Evolutionary conservation across 1,140 invertebrate species (phyloP), one percentile per base, ranked within the genome.

Genomic region (Drosophila prosaltans): DNA sequence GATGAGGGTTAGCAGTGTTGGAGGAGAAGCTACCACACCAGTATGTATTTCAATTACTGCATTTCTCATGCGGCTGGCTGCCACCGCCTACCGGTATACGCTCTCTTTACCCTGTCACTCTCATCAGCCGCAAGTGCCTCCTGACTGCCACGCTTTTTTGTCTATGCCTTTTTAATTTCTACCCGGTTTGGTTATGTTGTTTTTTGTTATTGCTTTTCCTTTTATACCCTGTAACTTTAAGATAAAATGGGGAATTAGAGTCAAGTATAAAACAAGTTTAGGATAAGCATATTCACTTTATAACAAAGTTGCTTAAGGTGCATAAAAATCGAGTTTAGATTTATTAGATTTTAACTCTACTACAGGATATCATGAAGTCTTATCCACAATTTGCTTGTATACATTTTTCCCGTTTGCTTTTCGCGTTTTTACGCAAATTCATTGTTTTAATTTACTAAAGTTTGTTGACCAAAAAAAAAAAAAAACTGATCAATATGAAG

Each of bases 381-480:
- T 36, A 3, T 36, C 6, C 32, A 36, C 32, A 3, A 36, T 36
- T 36, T 36, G 4, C 32, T 36, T 36, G 32, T 5, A 36, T 36
- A 36, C 6, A 36, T 75, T 73, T 64, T 80, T 76, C 69, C 69
- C 66, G 62, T 78, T 61, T 45, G 61, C 43, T 30, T 24, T 36
- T 63, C 68, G 77, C 73, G 77, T 66, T 89, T 89, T 88, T 89
- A 83, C 80, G 83, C 84, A 88, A 88, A 89, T 88, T 88, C 80
- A 88, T 88, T 88, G 83, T 89, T 88, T 88, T 89, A 89, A 89
- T 88, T 88, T 88, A 88, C 84, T 80, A 77, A 88, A 88, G 83
- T 88, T 83, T 83, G 84, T 89, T 88, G 83, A 88, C 84, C 83
- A 84, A 89, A 89, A 16, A 89, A 89, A 89, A 89, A 83, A 84